Conservation (phyloP, 2,888 invertebrate genomes). For the Idaea straminata region DNA sequence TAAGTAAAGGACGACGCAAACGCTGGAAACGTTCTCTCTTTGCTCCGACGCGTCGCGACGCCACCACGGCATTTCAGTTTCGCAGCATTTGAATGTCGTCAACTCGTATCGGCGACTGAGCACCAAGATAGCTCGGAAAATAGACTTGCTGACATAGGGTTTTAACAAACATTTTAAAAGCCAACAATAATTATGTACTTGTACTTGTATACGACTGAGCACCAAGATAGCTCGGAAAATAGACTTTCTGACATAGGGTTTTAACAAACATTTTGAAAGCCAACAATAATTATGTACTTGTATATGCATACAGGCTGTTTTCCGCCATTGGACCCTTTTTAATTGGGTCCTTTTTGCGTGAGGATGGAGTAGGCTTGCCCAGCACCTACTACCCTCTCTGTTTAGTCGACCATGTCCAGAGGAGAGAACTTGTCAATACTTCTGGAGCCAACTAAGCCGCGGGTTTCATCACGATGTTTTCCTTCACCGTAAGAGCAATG, state of each 20-base stretch:
- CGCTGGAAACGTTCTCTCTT: slow-evolving; percentile 37
- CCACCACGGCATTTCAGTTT: slow-evolving; percentile 25
- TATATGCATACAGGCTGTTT: too few species aligned
- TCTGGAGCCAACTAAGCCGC: too few species aligned
- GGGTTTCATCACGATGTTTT: too few species aligned
- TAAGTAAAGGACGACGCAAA: neutral
- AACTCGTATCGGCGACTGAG: slow-evolving; percentile 3
- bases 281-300: neutral
- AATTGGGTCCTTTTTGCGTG: too few species aligned
- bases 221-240: neutral
- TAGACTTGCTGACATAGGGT: neutral
- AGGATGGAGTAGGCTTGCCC: too few species aligned
- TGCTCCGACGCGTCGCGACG: slow-evolving; percentile 41
- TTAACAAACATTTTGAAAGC: neutral
- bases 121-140: neutral
- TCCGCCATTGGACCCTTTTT: too few species aligned
- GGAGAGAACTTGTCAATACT: too few species aligned
- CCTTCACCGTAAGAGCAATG: too few species aligned
- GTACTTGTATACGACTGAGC: neutral
- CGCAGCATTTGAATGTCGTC: slow-evolving; percentile 27
- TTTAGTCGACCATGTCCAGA: too few species aligned
- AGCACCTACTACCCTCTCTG: too few species aligned
- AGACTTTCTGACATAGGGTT: neutral
- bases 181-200: neutral
- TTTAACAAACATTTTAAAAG: neutral